phyloP scores from a whole-genome alignment of 2,797 vertebrate genomes.

The Gymnopithys bicolor region DNA sequence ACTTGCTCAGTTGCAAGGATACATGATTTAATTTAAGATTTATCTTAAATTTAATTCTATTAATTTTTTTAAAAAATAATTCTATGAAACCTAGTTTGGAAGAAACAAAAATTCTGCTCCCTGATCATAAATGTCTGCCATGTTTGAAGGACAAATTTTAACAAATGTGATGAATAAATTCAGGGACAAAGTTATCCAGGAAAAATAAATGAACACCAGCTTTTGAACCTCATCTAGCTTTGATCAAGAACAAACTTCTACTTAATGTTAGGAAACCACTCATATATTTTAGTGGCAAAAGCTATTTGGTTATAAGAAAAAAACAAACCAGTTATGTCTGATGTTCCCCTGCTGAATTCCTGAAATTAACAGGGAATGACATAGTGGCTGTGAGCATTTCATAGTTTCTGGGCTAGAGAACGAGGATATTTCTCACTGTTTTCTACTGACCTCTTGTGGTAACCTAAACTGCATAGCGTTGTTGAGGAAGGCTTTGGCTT shows the following conservation, averaged over 20 bases:
- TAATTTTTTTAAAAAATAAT: neutral
- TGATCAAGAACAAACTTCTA: neutral
- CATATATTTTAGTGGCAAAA: neutral
- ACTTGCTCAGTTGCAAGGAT: neutral
- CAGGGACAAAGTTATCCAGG: neutral
- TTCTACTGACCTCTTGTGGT: constrained; percentile 64
- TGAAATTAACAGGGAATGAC: constrained; percentile 41
- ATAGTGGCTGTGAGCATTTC: neutral
- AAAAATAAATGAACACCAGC: neutral
- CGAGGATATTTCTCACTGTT: constrained; percentile 25
- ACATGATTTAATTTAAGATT: neutral
- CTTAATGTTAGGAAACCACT: neutral
- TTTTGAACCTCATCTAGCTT: neutral
- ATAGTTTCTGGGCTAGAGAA: neutral
- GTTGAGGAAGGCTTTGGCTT: neutral
- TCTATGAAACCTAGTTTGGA: neutral
- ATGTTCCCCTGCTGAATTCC: neutral
- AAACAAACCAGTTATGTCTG: neutral
- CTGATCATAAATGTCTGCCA: neutral
- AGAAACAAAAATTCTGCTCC: neutral
- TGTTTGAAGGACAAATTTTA: neutral
- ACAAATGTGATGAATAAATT: neutral
- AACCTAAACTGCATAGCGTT: neutral
- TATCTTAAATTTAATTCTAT: neutral
- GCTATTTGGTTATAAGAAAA: neutral